A percentile compares a stretch with the other conserved stretches of the same genome.
These are phyloP conservation scores for Hormaphis cornu DNA, from an alignment of 1,140 invertebrate species.

Conservation along the genomic window DNA sequence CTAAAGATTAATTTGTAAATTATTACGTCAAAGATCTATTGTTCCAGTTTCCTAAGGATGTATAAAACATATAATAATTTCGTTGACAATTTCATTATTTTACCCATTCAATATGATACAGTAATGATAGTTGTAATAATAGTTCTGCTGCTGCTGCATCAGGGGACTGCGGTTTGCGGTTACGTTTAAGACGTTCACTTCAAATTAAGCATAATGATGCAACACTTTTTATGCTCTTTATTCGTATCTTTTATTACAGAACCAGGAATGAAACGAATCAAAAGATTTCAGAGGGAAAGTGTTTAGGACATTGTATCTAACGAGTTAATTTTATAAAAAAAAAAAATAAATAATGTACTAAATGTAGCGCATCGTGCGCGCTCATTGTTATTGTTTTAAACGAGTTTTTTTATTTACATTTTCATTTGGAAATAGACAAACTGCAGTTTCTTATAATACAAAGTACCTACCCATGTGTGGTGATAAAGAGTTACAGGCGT, in stretches of 20 bases:
- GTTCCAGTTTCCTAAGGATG: conserved; percentile 22
- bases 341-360: neutral
- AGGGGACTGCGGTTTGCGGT: neutral
- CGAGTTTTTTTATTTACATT: too few species aligned
- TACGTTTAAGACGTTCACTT: conserved; percentile 25
- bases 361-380: neutral
- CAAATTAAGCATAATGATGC: conserved; percentile 16
- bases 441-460: too few species aligned
- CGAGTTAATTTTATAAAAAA: neutral
- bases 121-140: too few species aligned
- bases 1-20: neutral
- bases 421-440: too few species aligned
- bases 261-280: neutral
- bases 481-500: too few species aligned
- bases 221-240: conserved; percentile 15
- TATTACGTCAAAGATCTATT: conserved; percentile 15
- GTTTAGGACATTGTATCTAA: neutral
- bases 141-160: neutral
- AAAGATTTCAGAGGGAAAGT: conserved; percentile 12
- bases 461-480: too few species aligned
- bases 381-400: too few species aligned
- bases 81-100: conserved; percentile 21
- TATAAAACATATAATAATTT: neutral
- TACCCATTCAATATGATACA: neutral
- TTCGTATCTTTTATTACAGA: neutral